Evolutionary conservation across 1,140 invertebrate species (phyloP), one percentile per base, ranked within the genome.

Genomic region (Heterodera schachtii): DNA sequence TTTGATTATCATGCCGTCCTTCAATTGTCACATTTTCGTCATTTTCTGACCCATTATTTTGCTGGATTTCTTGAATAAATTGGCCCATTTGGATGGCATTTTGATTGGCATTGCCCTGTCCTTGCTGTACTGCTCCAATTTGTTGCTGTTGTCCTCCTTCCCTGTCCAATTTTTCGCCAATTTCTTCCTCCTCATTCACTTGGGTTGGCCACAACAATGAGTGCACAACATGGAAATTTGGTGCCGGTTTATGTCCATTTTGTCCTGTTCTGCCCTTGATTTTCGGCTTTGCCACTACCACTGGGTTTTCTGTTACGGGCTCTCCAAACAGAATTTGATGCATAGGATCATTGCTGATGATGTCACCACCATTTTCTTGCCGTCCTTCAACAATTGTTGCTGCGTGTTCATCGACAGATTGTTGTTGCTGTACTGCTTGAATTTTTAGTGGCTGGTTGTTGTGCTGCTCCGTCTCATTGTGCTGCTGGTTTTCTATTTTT

Each of bases 311-410:
- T 31, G 52, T 41, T 3, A 44, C 4, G 6, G 77, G 77, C 21
- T 78, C 77, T 19, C 77, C 77, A 69, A 78, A 78, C 70, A 78
- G 66, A 41, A 78, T 78, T 64, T 64, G 64, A 70, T 78, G 77
- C 77, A 78, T 78, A 19, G 77, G 31, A 64, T 78, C 77, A 1
- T n/a, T n/a, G n/a, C 13, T 78, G 19, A 31, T 16, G 49, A 13
- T 5, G 6, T 64, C 52, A 44, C 41, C 31, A 31, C 13, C n/a
- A 31, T 9, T 46, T 13, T 6, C 31, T 69, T 78, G 11, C 60
- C n/a, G 16, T 69, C 77, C 5, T 64, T 31, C 31, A 31, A 31
- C 31, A 31, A 11, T 43, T 74, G 73, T 3, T 41, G 73, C 1
- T 2, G 19, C 31, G 9, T n/a, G 69, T 49, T 67, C 64, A 44